These are phyloP conservation scores for Semnornis frantzii DNA, from an alignment of 2,113 vertebrate genomes.

Conservation along the genomic window DNA sequence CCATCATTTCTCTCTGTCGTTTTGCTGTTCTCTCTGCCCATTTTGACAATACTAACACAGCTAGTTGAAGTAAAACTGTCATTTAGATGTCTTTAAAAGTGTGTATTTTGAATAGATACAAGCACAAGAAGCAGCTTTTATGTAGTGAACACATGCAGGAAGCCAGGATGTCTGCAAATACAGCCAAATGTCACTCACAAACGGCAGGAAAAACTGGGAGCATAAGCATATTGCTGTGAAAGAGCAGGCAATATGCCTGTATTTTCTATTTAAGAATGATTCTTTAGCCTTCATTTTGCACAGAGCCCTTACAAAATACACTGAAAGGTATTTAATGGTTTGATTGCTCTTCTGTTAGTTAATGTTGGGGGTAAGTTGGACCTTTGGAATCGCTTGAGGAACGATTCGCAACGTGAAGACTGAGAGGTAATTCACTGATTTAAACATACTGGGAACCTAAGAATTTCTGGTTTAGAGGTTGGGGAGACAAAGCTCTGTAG, in stretches of 20 bases:
- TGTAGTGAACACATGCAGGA: slow-evolving; percentile 55
- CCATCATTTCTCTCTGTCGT: not conserved
- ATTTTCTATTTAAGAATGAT: not conserved
- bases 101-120: not conserved
- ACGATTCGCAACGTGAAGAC: not conserved
- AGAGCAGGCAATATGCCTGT: not conserved
- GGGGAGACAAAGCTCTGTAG: not conserved
- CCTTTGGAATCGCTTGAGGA: not conserved
- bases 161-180: slow-evolving; percentile 9
- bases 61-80: not conserved
- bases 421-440: not conserved
- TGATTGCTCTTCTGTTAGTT: not conserved
- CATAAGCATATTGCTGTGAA: not conserved
- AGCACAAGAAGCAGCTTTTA: slow-evolving; percentile 32
- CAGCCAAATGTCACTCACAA: slow-evolving; percentile 41
- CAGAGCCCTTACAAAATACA: slow-evolving; percentile 21
- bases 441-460: not conserved
- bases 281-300: slow-evolving; percentile 58
- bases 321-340: not conserved
- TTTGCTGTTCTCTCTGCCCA: not conserved
- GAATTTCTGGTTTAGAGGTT: not conserved
- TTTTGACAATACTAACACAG: not conserved
- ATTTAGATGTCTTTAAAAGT: not conserved
- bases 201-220: not conserved
- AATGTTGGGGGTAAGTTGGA: not conserved